Conservation (phyloP, 2,113 vertebrate species). For the Chiloscyllium plagiosum region DNA sequence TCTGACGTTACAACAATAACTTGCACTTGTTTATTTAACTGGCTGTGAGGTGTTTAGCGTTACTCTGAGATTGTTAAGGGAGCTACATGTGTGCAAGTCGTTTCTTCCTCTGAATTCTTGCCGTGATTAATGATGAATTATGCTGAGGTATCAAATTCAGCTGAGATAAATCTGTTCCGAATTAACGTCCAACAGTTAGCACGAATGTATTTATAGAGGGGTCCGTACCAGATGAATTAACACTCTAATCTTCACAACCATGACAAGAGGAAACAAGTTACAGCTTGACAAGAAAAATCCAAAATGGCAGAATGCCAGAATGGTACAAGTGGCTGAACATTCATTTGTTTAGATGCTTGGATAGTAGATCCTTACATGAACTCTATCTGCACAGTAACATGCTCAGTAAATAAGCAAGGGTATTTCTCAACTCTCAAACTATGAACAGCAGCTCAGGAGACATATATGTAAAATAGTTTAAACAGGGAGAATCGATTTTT, state of each 20-base stretch:
- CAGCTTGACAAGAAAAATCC: not conserved
- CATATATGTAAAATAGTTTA: not conserved
- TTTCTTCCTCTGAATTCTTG: not conserved
- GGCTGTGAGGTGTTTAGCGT: not conserved
- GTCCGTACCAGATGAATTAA: not conserved
- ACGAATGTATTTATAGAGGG: not conserved
- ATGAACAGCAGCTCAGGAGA: not conserved
- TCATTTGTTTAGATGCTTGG: not conserved
- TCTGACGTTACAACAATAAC: not conserved
- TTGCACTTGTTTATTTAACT: not conserved
- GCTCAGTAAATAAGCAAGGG: not conserved
- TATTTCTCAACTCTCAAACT: not conserved
- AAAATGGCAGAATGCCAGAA: not conserved
- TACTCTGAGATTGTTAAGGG: not conserved
- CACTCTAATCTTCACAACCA: not conserved
- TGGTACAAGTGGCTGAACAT: not conserved
- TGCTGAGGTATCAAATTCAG: not conserved
- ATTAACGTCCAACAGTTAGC: not conserved
- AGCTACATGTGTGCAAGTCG: not conserved
- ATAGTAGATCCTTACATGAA: not conserved
- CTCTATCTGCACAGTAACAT: not conserved
- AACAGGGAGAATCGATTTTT: not conserved
- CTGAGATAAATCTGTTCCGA: not conserved
- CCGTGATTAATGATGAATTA: not conserved
- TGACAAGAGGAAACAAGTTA: conserved; percentile 11